A percentile compares a stretch with the other conserved stretches of the same genome.
Conservation (phyloP, 2,888 invertebrate genomes). For the Abrostola tripartita region DNA sequence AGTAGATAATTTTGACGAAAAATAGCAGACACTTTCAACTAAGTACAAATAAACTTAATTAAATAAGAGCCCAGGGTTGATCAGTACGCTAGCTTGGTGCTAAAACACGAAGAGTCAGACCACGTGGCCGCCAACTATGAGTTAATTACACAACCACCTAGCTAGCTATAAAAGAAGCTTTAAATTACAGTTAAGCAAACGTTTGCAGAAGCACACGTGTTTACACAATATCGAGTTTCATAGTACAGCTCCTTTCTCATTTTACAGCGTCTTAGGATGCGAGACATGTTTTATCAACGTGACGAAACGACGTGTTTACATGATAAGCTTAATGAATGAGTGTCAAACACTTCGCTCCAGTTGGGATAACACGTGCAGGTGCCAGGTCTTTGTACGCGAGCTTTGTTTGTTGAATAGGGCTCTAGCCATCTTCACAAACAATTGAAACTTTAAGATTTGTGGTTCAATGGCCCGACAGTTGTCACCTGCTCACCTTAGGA, state of each 20-base stretch:
- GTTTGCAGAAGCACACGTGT: slow-evolving; percentile 52
- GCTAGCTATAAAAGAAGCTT: slow-evolving; percentile 31
- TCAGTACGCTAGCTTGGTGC: too few relatives aligned
- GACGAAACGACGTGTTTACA: slow-evolving; percentile 51
- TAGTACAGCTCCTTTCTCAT: slow-evolving; percentile 24
- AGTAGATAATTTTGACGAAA: too few relatives aligned
- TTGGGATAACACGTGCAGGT: slow-evolving; percentile 37
- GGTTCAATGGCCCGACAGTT: not conserved
- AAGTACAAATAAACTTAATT: too few relatives aligned
- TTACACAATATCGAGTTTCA: slow-evolving; percentile 43
- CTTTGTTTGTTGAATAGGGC: slow-evolving; percentile 1
- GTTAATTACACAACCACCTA: not conserved
- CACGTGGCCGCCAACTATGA: slow-evolving; percentile 3
- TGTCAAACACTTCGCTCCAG: slow-evolving; percentile 54
- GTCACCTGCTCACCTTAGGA: too few relatives aligned
- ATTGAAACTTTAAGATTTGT: not conserved
- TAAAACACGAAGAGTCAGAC: too few relatives aligned
- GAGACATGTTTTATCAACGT: slow-evolving; percentile 48
- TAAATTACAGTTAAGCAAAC: slow-evolving; percentile 50
- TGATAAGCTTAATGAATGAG: slow-evolving; percentile 54
- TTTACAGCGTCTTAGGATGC: slow-evolving; percentile 48
- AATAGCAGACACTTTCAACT: too few relatives aligned
- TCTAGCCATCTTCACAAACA: not conserved
- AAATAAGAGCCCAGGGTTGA: too few relatives aligned
- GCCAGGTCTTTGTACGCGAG: not conserved